phyloP scores from a whole-genome alignment of 2,888 invertebrate genomes.

The Acanthosepion lycidas region DNA sequence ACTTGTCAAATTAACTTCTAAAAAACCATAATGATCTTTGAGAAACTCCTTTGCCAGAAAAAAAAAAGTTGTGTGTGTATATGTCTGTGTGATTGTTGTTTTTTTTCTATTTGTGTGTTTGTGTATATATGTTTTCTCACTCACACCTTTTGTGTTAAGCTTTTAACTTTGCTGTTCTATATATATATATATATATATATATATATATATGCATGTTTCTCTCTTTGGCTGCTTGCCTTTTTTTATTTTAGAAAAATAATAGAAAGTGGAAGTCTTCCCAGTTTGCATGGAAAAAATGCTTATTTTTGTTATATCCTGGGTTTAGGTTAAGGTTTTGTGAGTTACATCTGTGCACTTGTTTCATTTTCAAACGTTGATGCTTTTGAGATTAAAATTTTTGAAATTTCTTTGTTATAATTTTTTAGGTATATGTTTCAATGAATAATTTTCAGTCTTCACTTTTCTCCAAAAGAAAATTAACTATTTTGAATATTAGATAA shows the following conservation, averaged over 20 bases:
- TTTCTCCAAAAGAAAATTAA: no score
- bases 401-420: no score
- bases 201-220: background rate
- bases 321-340: no score
- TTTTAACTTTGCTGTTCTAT: background rate
- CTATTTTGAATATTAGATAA: no score
- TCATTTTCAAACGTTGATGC: no score
- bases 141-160: background rate
- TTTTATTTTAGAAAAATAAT: background rate
- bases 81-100: background rate
- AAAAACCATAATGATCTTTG: background rate
- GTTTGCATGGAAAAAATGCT: background rate
- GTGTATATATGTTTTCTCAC: background rate
- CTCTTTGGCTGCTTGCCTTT: background rate
- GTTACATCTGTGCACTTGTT: no score
- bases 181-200: background rate
- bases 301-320: background rate
- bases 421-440: no score
- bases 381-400: no score
- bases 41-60: constrained; percentile 2
- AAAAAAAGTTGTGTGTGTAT: background rate
- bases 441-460: no score
- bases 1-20: background rate
- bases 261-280: background rate
- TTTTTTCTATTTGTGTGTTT: background rate